These are phyloP conservation scores for Eciton burchellii DNA, from an alignment of 1,140 invertebrate genomes.

Conservation along the genomic window DNA sequence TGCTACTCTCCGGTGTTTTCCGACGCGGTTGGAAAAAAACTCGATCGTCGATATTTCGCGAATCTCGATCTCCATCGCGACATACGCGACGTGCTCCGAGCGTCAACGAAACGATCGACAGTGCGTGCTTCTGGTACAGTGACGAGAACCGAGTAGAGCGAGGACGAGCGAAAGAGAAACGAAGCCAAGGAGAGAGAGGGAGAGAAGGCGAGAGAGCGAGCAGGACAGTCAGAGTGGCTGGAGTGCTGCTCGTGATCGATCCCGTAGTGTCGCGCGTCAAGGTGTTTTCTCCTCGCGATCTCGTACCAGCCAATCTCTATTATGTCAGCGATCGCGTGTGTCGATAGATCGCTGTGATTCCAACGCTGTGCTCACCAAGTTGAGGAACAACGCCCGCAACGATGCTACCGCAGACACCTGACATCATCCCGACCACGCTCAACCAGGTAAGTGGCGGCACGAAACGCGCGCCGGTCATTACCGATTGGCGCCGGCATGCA, in stretches of 20 bases:
- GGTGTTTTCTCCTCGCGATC: conserved; percentile 61
- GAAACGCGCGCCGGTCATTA: neutral
- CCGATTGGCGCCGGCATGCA: neutral
- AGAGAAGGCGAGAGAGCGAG: neutral
- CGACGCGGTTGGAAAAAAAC: conserved; percentile 57
- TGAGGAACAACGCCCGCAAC: conserved; percentile 56
- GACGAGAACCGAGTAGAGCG: neutral
- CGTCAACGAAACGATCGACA: neutral
- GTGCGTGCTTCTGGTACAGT: conserved; percentile 14
- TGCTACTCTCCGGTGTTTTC: conserved; percentile 22
- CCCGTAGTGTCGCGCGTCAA: conserved; percentile 60
- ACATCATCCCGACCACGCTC: conserved; percentile 81
- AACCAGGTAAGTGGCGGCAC: conserved; percentile 74
- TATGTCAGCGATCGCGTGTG: conserved; percentile 68
- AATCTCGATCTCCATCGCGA: neutral
- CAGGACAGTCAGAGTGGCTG: neutral
- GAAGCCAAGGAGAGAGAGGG: neutral
- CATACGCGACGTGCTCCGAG: neutral
- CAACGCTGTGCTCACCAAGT: conserved; percentile 36
- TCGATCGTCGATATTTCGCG: conserved; percentile 42
- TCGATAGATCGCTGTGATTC: conserved; percentile 63
- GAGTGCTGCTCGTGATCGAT: conserved; percentile 70
- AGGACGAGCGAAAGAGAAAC: conserved; percentile 2
- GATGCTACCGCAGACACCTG: conserved; percentile 82
- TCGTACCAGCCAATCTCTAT: conserved; percentile 44